Evolutionary conservation across 2,113 vertebrate species (phyloP).

Genomic region (Nyctereutes procyonoides): DNA sequence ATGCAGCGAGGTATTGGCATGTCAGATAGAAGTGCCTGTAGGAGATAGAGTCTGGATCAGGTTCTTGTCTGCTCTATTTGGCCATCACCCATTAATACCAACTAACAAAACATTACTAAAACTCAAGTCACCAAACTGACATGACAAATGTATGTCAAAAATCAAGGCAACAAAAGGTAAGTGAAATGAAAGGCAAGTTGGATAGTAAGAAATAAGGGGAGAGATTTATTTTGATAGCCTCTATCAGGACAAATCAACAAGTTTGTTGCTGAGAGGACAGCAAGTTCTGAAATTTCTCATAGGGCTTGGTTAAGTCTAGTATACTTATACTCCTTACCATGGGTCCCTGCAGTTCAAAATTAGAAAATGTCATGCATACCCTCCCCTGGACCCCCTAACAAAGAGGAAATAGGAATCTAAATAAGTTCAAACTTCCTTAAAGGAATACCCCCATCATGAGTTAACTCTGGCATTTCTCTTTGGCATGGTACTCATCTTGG

Average conservation of each 20-base stretch:
- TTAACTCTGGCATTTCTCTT: slow-evolving; percentile 17
- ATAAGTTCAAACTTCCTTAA: slow-evolving; percentile 47
- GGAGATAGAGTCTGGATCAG: neutral
- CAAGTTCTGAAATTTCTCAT: slow-evolving; percentile 13
- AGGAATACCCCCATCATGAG: neutral
- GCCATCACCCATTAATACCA: slow-evolving; percentile 39
- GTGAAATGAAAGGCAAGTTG: neutral
- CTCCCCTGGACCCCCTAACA: neutral
- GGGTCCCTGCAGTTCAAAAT: neutral
- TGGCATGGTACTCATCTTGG: neutral
- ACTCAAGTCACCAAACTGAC: slow-evolving; percentile 36
- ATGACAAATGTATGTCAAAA: slow-evolving; percentile 35
- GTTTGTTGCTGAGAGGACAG: slow-evolving; percentile 4
- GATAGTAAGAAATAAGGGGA: neutral
- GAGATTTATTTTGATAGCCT: neutral
- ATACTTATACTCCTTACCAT: slow-evolving; percentile 33
- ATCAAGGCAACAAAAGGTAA: neutral
- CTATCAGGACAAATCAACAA: slow-evolving; percentile 9
- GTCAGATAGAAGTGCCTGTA: neutral
- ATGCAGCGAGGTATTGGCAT: neutral
- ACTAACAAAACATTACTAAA: slow-evolving; percentile 45
- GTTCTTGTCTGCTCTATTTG: neutral
- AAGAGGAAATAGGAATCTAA: slow-evolving; percentile 4
- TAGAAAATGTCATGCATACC: neutral
- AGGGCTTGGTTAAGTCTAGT: neutral